Evolutionary conservation across 1,140 invertebrate species (phyloP), one percentile per base, ranked within the genome.

Genomic region (Probaryconus sp.): DNA sequence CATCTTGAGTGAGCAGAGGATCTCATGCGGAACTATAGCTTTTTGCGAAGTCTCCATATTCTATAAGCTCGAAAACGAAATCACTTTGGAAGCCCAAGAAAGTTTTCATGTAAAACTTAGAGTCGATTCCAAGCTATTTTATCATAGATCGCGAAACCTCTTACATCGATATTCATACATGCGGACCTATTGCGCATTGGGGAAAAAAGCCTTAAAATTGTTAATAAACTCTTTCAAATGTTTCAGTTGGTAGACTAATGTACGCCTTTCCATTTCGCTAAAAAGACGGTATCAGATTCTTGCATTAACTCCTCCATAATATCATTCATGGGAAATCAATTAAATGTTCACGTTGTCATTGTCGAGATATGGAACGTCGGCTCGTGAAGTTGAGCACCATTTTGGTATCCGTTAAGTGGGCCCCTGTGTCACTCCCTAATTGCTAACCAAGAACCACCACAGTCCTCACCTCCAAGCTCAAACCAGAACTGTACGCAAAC

Each of bases 371-470:
- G 30, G 43, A 53, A 65, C 37, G 56, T 40, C 16, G 37, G 53
- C 21, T 42, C 26, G 35, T 53, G 55, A 68, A 73, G 63, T 80
- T 83, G 77, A 81, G 81, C 76, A 80, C 75, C 73, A 71, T 77
- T 78, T 76, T 45, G 75, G 70, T 74, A 79, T 80, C 65, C 40
- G 58, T 70, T 81, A 79, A 80, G 78, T 79, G 78, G 77, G 68
- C 75, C 79, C 77, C 77, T 69, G 76, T 80, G 78, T 80, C 79
- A 76, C 60, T 78, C 77, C 72, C 79, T 79, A 82, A 82, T 82
- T 82, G 79, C 79, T 81, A 81, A 79, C 78, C 78, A 78, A 78
- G 74, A 80, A 77, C 73, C 74, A 75, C 58, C 76, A 58, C 70
- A 69, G 69, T 58, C 55, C 55, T 69, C 65, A 60, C 60, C 53